phyloP scores from a whole-genome alignment of 2,888 invertebrate genomes.

The Gandaritis pyraliata region DNA sequence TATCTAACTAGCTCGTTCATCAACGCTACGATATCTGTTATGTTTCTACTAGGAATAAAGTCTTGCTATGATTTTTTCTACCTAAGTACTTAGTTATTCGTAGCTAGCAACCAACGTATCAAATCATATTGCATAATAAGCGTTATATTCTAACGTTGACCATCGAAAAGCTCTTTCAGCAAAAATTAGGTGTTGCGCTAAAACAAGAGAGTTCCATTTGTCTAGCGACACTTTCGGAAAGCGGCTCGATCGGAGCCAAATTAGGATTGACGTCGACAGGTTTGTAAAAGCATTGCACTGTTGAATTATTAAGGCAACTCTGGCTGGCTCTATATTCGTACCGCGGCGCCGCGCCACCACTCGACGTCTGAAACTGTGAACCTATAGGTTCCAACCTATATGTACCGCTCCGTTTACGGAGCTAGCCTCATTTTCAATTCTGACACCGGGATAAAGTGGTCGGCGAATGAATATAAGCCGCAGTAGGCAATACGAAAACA shows the following conservation, averaged over 20 bases:
- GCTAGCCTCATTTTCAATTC: constrained; percentile 77
- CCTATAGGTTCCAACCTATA: constrained; percentile 53
- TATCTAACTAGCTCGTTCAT: not conserved
- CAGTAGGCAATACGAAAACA: constrained; percentile 57
- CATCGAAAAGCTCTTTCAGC: constrained; percentile 35
- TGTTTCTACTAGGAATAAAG: too few relatives aligned
- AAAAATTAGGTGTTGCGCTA: constrained; percentile 52
- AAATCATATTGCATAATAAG: constrained; percentile 5
- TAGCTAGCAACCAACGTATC: too few relatives aligned
- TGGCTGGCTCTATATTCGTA: constrained; percentile 78
- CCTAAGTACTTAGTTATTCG: too few relatives aligned
- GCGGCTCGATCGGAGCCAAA: constrained; percentile 80
- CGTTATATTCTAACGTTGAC: constrained; percentile 25
- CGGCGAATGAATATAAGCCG: constrained; percentile 67
- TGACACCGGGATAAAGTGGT: constrained; percentile 78
- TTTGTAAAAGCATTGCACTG: constrained; percentile 85
- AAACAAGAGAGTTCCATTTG: constrained; percentile 79
- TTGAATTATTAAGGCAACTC: constrained; percentile 83
- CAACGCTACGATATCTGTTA: not conserved
- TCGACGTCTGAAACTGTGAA: constrained; percentile 59
- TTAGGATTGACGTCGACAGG: constrained; percentile 83
- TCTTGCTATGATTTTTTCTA: too few relatives aligned
- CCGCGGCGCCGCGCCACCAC: constrained; percentile 58
- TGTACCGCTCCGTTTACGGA: constrained; percentile 72
- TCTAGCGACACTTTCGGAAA: constrained; percentile 80